Evolutionary conservation across 2,113 vertebrate species (phyloP).

Genomic region (Sapayoa aenigma): DNA sequence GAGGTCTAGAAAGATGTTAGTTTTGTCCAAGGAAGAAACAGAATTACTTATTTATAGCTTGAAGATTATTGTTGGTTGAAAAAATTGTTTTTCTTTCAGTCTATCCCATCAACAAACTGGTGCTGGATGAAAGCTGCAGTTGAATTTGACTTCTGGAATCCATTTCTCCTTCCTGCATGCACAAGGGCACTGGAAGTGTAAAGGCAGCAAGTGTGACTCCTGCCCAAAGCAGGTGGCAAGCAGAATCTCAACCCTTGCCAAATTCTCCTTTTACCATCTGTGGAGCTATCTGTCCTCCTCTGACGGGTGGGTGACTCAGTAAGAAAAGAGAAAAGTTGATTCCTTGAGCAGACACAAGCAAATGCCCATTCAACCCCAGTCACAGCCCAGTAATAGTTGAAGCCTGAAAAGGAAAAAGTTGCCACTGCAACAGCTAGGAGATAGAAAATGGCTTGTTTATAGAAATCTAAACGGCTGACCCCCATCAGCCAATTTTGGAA

Average conservation of each 20-base stretch:
- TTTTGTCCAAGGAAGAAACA: slow-evolving; percentile 9
- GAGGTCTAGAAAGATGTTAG: slow-evolving; percentile 11
- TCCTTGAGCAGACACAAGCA: neutral
- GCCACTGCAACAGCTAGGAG: neutral
- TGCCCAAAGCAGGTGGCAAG: neutral
- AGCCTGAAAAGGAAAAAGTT: slow-evolving; percentile 5
- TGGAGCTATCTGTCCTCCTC: neutral
- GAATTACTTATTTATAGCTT: slow-evolving; percentile 32
- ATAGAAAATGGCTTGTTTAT: slow-evolving; percentile 59
- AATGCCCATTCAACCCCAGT: neutral
- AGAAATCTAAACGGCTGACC: slow-evolving; percentile 41
- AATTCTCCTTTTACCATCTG: neutral
- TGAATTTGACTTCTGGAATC: neutral
- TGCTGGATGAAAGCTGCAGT: neutral
- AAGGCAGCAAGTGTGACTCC: neutral
- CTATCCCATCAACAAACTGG: neutral
- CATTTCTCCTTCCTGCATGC: neutral
- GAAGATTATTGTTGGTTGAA: neutral
- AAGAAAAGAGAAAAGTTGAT: neutral
- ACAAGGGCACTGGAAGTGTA: neutral
- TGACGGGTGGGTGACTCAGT: neutral
- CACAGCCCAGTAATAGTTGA: neutral
- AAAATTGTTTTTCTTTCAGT: neutral
- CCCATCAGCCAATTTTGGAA: slow-evolving; percentile 34
- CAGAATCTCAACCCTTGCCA: neutral